Conservation (phyloP, 2,797 vertebrate genomes). For the Coccyzus lansbergi region DNA sequence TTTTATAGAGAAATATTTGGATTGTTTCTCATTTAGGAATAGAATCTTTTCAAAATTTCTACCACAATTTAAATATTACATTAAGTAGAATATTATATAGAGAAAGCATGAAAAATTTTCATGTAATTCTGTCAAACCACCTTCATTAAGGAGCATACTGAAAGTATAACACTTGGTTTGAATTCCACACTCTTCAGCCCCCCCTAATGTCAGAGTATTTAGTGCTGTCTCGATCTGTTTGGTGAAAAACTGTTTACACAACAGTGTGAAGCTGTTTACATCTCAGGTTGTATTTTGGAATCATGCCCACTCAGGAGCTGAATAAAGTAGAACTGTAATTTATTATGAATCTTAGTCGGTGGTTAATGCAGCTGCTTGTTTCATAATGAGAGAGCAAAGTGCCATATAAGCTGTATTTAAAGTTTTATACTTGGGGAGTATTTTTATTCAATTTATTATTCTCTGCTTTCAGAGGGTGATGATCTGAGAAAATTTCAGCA, state of each 20-base stretch:
- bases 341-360: slow-evolving; percentile 1
- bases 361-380: slow-evolving; percentile 21
- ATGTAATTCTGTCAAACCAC: background rate
- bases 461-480: slow-evolving; percentile 39
- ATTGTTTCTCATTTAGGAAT: background rate
- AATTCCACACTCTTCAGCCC: background rate
- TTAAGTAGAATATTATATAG: background rate
- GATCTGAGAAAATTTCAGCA: slow-evolving; percentile 60
- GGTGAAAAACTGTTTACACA: slow-evolving; percentile 11
- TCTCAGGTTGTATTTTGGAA: slow-evolving; percentile 2
- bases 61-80: background rate
- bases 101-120: background rate
- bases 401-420: slow-evolving; percentile 32
- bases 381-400: slow-evolving; percentile 36
- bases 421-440: slow-evolving; percentile 15
- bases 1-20: background rate
- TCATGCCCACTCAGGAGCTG: background rate
- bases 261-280: slow-evolving; percentile 7
- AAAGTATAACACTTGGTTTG: background rate
- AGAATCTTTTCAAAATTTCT: background rate
- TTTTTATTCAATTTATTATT: slow-evolving; percentile 47
- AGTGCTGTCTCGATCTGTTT: background rate
- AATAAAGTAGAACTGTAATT: slow-evolving; percentile 24
- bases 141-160: background rate
- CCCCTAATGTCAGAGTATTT: background rate